Base-by-base conservation (phyloP, 53 echinoderm and acorn worm genomes). In the Apostichopus leukothele region DNA sequence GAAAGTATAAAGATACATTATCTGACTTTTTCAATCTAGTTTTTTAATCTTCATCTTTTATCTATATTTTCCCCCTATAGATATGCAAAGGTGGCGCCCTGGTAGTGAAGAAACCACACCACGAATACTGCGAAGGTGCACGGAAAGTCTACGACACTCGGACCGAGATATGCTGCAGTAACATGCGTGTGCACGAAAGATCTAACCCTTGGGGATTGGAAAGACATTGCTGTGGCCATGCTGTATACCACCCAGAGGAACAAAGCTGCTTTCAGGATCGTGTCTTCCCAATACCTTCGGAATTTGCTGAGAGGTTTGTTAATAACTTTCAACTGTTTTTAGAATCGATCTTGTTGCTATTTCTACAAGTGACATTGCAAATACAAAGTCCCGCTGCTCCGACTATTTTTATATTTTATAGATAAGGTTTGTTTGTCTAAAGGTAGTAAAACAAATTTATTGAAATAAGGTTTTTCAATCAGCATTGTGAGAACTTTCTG, bases 201-300 rank as follows among this genome's bases (percentile, higher is more conserved):
- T 11, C 7, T 5, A 85, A 85, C 50, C 50, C 61, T 26, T 85
- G 85, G 85, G 85, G 67, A 13, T 16, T 61, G 52, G 53, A 10
- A 14, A 91, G 73, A 26, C 14, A 51, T 39, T 91, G 91, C 39
- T 91, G 91, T 23, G 91, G 89, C 14, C 88, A 75, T 73, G 6
- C 74, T 0, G 52, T 59, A 23, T 89, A 84, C 53, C 81, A 89
- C 76, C 75, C 60, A 53, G 13, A 73, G 63, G 63, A 50, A 22
- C 76, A 91, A 59, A 67, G 79, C 76, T 91, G 91, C 54, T 55
- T 57, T 19, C 84, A 84, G 6, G 60, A 22, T 50, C 57, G 52
- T 18, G 74, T 84, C 84, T 84, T 77, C 26, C 73, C 55, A 2
- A 76, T 91, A 61, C 89, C 91, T 19, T 22, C 76, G 76, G 52